Conservation (phyloP, 2,797 vertebrate genomes). For the Netta rufina region DNA sequence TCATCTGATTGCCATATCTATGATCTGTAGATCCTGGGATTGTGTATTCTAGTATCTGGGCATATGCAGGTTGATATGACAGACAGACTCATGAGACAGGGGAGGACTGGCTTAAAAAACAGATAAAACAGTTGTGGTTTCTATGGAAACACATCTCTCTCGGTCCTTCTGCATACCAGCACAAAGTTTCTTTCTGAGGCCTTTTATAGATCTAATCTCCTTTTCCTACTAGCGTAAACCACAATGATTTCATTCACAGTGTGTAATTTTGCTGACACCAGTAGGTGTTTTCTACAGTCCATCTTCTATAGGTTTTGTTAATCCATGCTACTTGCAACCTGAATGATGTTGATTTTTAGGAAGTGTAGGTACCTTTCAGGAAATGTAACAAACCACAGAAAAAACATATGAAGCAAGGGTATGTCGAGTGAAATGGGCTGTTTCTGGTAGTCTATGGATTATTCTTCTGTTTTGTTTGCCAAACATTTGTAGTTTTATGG, state of each 20-base stretch:
- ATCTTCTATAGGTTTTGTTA: neutral
- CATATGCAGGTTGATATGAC: neutral
- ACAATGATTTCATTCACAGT: neutral
- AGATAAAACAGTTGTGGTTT: neutral
- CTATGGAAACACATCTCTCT: neutral
- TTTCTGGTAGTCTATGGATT: neutral
- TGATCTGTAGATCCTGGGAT: neutral
- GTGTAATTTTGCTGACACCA: neutral
- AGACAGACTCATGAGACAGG: neutral
- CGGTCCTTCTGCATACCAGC: neutral
- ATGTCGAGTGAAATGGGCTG: neutral
- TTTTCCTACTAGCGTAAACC: neutral
- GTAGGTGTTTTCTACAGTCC: neutral
- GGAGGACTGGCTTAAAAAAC: neutral
- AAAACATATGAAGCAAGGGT: neutral
- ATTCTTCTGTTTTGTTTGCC: neutral
- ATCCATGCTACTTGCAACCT: neutral
- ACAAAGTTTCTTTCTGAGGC: neutral
- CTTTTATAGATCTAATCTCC: neutral
- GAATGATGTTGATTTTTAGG: neutral
- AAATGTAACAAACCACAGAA: neutral
- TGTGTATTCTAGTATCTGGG: neutral
- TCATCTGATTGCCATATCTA: neutral
- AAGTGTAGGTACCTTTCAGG: neutral
- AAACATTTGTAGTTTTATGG: neutral